phyloP scores from a whole-genome alignment of 2,797 vertebrate species.

The Clamator glandarius region DNA sequence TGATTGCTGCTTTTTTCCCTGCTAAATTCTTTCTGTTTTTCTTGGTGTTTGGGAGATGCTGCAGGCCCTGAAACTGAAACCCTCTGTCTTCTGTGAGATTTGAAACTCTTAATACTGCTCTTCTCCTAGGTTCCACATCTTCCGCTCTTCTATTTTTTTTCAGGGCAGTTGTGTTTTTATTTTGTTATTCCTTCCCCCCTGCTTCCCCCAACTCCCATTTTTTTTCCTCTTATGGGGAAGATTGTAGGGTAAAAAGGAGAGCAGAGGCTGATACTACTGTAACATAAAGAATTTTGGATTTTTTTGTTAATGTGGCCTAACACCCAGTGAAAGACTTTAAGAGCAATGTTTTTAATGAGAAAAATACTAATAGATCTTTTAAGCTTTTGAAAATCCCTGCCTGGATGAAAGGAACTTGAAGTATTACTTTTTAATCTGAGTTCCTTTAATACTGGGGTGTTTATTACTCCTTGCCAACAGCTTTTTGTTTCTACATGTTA shows the following conservation, averaged over 20 bases:
- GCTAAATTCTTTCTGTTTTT: background rate
- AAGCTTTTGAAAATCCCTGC: background rate
- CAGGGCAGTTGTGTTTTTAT: background rate
- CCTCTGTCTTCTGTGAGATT: background rate
- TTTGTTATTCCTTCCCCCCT: fast-evolving
- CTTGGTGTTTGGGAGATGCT: background rate
- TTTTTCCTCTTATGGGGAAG: no score
- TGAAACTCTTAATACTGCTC: background rate
- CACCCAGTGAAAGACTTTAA: background rate
- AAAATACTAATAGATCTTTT: background rate
- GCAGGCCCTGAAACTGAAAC: background rate
- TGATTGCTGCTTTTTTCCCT: background rate
- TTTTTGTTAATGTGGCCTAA: background rate
- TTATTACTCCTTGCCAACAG: background rate
- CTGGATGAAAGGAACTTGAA: background rate
- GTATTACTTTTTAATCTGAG: background rate
- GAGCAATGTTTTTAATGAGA: background rate
- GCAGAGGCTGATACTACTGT: background rate
- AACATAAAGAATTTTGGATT: background rate
- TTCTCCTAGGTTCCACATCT: background rate
- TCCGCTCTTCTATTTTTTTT: background rate
- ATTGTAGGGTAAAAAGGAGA: background rate
- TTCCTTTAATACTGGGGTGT: background rate
- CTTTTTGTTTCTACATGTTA: background rate
- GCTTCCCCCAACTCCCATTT: no score